phyloP scores from a whole-genome alignment of 1,140 invertebrate genomes.

The Helicoverpa zea region DNA sequence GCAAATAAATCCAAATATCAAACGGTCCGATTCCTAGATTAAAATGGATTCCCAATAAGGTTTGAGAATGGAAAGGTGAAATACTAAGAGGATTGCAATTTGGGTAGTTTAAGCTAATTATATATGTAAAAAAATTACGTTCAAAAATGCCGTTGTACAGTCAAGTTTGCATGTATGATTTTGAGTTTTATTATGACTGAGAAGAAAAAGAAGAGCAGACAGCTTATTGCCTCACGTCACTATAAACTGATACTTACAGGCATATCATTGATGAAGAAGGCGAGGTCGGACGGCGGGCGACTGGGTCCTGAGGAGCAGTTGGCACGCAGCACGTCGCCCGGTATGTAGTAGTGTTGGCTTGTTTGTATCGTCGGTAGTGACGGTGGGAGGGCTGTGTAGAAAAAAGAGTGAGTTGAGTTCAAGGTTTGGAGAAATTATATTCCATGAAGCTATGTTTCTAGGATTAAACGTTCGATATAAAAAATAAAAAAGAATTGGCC shows the following conservation, averaged over 20 bases:
- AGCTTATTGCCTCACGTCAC: too few species aligned
- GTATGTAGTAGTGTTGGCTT: conserved; percentile 90
- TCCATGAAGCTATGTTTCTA: too few species aligned
- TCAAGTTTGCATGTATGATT: too few species aligned
- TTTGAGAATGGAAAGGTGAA: background rate
- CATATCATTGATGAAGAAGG: conserved; percentile 92
- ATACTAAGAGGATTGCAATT: background rate
- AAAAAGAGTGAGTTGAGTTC: conserved; percentile 24
- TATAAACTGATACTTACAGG: conserved; percentile 88
- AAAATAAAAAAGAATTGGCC: too few species aligned
- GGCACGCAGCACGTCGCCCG: conserved; percentile 91
- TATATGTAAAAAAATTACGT: too few species aligned
- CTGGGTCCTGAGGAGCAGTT: conserved; percentile 92
- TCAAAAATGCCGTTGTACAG: too few species aligned
- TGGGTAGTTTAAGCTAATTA: too few species aligned
- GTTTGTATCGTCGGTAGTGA: conserved; percentile 88
- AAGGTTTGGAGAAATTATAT: too few species aligned
- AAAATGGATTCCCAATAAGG: conserved; percentile 24
- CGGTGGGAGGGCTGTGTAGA: conserved; percentile 87
- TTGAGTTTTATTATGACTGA: too few species aligned
- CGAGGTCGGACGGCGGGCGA: conserved; percentile 89
- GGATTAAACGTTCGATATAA: background rate
- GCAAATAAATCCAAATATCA: conserved; percentile 28
- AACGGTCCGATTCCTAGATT: conserved; percentile 35
- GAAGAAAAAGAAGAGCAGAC: too few species aligned